Evolutionary conservation across 1,140 invertebrate species (phyloP).

Genomic region (Orchestia grillus): DNA sequence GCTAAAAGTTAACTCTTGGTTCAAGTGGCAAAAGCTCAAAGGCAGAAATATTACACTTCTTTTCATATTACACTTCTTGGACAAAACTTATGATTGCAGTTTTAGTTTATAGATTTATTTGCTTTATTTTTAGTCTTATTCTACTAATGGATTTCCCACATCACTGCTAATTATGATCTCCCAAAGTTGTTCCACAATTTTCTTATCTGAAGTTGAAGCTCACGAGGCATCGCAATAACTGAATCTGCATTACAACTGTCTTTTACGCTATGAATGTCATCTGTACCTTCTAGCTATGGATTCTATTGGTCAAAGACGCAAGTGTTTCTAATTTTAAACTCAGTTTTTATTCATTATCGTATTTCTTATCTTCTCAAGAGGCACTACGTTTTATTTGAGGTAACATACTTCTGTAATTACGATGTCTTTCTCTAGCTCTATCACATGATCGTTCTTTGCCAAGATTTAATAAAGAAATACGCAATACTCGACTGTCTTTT

Average conservation of each 20-base stretch:
- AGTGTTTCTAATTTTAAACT: background rate
- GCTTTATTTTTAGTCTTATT: background rate
- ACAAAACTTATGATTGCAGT: too few species aligned
- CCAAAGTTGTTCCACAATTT: background rate
- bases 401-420: background rate
- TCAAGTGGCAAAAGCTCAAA: too few species aligned
- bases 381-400: background rate
- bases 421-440: slow-evolving; percentile 22
- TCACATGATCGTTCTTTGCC: slow-evolving; percentile 8
- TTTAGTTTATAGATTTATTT: background rate
- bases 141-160: background rate
- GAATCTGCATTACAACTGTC: background rate
- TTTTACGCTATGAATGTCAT: background rate
- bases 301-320: background rate
- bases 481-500: background rate
- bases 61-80: too few species aligned
- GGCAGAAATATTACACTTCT: too few species aligned
- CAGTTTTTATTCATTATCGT: background rate
- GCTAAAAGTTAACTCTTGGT: too few species aligned
- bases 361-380: background rate
- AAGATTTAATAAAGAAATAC: slow-evolving; percentile 21
- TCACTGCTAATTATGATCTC: background rate
- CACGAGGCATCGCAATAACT: background rate
- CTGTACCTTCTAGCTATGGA: background rate
- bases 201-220: background rate